Conservation (phyloP, 2,797 vertebrate species). For the Acipenser transmontanus region DNA sequence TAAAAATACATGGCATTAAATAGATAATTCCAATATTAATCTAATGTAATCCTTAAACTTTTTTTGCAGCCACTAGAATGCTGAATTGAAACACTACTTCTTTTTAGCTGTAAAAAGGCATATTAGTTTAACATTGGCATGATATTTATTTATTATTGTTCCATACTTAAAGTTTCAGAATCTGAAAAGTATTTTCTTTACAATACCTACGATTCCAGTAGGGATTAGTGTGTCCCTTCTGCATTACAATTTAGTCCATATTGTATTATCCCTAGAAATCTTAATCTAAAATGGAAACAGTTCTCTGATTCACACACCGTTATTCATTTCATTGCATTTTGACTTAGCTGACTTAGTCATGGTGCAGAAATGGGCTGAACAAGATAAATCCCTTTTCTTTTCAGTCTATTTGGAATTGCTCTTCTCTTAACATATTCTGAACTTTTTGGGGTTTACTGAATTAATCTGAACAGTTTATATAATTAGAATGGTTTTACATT, state of each 20-base stretch:
- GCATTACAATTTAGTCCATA: conserved; percentile 67
- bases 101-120: too few relatives aligned
- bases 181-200: conserved; percentile 47
- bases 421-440: conserved; percentile 64
- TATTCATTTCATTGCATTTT: conserved; percentile 61
- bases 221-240: conserved; percentile 67
- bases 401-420: conserved; percentile 52
- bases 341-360: conserved; percentile 50
- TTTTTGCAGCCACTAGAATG: too few relatives aligned
- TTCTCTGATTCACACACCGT: conserved; percentile 67
- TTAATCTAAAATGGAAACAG: conserved; percentile 60
- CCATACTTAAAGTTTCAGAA: conserved; percentile 9
- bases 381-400: conserved; percentile 62
- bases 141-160: too few relatives aligned
- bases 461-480: not conserved
- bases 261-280: conserved; percentile 73
- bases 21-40: too few relatives aligned
- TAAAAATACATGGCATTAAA: too few relatives aligned
- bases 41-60: conserved; percentile 41
- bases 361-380: conserved; percentile 62
- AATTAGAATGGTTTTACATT: conserved; percentile 43
- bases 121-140: too few relatives aligned
- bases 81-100: too few relatives aligned
- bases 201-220: conserved; percentile 50
- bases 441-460: conserved; percentile 43